phyloP scores from a whole-genome alignment of 2,888 invertebrate genomes.

The Acronicta alni region DNA sequence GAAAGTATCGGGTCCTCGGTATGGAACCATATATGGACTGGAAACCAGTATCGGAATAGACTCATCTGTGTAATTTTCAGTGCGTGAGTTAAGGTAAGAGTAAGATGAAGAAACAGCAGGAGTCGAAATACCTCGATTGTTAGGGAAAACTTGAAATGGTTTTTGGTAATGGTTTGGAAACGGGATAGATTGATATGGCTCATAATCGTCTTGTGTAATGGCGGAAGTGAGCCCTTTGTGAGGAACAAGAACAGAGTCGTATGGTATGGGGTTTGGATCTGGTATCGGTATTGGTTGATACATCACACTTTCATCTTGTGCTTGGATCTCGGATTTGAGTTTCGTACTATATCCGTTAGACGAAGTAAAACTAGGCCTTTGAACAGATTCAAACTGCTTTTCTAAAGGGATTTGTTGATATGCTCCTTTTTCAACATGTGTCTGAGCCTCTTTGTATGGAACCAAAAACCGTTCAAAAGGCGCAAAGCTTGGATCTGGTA shows the following conservation, averaged over 20 bases:
- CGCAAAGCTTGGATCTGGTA: slow-evolving; percentile 13
- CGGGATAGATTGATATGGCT: slow-evolving; percentile 5
- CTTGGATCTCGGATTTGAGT: not conserved
- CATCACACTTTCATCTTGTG: not conserved
- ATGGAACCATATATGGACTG: not conserved
- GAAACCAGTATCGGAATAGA: slow-evolving; percentile 1
- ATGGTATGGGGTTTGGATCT: slow-evolving; percentile 3
- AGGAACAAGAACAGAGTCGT: slow-evolving; percentile 11
- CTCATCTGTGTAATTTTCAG: slow-evolving; percentile 4
- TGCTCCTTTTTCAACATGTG: not conserved
- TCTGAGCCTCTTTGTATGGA: slow-evolving; percentile 24
- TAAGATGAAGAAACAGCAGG: not conserved
- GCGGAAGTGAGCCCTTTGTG: slow-evolving; percentile 5
- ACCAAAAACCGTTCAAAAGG: slow-evolving; percentile 25
- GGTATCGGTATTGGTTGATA: slow-evolving; percentile 24
- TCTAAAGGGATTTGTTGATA: slow-evolving; percentile 5
- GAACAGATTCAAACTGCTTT: slow-evolving; percentile 1
- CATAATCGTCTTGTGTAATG: not conserved
- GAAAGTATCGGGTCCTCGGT: not conserved
- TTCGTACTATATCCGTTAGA: not conserved
- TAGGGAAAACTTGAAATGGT: not conserved
- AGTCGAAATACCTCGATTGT: not conserved
- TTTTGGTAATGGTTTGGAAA: not conserved
- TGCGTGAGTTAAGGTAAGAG: not conserved
- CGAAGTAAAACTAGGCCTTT: not conserved